Conservation (phyloP, 53 echinoderm and acorn worm species). For the Crossaster papposus region DNA sequence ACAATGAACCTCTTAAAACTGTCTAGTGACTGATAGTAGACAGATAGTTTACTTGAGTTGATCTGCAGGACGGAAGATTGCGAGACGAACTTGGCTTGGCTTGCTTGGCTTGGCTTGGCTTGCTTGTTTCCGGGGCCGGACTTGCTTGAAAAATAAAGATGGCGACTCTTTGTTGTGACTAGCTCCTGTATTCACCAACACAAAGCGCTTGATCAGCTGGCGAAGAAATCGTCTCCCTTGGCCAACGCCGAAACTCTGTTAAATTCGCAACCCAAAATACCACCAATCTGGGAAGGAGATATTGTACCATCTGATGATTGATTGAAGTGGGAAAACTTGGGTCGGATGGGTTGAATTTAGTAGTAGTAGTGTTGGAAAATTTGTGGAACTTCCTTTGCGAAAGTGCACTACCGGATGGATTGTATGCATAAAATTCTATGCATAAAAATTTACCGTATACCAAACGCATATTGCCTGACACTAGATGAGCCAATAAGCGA, state of each 20-base stretch:
- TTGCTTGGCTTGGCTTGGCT: neutral
- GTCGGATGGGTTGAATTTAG: constrained; percentile 9
- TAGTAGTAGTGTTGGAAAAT: neutral
- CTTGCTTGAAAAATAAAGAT: constrained; percentile 23
- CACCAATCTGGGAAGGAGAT: neutral
- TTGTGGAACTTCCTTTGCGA: neutral
- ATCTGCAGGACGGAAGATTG: neutral
- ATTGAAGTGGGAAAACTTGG: neutral
- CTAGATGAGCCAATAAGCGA: constrained; percentile 25
- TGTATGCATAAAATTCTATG: neutral
- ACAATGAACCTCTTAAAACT: neutral
- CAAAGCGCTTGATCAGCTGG: neutral
- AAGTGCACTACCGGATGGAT: neutral
- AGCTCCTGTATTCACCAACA: neutral
- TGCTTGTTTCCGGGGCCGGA: neutral
- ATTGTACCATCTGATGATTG: neutral
- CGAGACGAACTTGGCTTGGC: neutral
- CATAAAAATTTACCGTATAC: neutral
- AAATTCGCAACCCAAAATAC: constrained; percentile 2
- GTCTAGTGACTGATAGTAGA: neutral
- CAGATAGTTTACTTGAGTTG: neutral
- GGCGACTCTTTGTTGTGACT: constrained; percentile 50
- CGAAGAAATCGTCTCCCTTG: neutral
- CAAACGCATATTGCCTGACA: neutral
- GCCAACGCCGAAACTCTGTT: constrained; percentile 11